phyloP scores from a whole-genome alignment of 2,797 vertebrate genomes.

The Falco naumanni region DNA sequence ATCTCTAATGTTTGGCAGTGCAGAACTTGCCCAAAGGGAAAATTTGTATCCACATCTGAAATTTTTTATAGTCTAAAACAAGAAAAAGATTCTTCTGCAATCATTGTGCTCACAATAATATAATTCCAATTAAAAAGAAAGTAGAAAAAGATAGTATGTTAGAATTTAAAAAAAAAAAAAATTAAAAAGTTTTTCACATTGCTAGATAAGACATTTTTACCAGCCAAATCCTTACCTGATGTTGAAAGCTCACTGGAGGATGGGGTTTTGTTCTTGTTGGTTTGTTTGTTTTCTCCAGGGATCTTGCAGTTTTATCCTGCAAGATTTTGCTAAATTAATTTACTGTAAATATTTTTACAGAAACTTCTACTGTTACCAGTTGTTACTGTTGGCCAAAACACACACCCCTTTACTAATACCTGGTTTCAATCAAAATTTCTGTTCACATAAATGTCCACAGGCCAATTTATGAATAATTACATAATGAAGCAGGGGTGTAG shows the following conservation, averaged over 20 bases:
- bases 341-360: not conserved
- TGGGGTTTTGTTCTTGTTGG: rapidly evolving
- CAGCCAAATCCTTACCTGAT: not conserved
- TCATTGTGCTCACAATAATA: not conserved
- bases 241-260: not conserved
- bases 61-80: not conserved
- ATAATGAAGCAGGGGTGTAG: rapidly evolving
- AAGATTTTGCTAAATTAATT: slow-evolving; percentile 1
- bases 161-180: not conserved
- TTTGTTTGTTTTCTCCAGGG: not conserved
- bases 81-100: not conserved
- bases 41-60: not conserved
- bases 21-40: not conserved
- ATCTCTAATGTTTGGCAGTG: not conserved
- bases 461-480: not conserved
- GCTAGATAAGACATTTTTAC: not conserved
- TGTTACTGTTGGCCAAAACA: not conserved
- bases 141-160: not conserved
- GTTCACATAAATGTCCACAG: not conserved
- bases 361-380: not conserved
- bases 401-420: not conserved
- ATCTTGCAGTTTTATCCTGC: not conserved
- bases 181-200: not conserved
- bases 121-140: not conserved
- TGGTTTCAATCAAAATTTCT: not conserved